Evolutionary conservation across 2,113 vertebrate species (phyloP).

Genomic region (Psittacula cyanocephala): DNA sequence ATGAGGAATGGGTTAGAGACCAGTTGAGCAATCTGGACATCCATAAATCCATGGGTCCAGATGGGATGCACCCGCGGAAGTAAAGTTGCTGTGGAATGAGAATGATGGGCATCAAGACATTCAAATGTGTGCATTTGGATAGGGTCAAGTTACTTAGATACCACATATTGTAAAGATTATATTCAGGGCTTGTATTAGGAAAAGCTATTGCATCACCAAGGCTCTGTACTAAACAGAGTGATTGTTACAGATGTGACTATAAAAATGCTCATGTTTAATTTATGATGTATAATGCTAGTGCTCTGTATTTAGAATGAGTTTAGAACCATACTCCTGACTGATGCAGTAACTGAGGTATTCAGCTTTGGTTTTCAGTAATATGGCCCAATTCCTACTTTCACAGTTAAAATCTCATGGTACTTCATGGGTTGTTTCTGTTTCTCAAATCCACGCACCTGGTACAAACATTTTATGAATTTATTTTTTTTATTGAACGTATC

Average conservation of each 20-base stretch:
- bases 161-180: neutral
- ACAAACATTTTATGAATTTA: neutral
- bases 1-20: no score
- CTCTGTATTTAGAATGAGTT: constrained; percentile 22
- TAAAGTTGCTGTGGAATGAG: neutral
- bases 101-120: neutral
- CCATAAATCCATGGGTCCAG: no score
- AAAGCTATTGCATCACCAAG: neutral
- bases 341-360: neutral
- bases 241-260: constrained; percentile 5
- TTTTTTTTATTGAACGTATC: neutral
- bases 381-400: neutral
- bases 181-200: neutral
- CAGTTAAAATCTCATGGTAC: neutral
- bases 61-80: neutral
- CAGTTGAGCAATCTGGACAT: no score
- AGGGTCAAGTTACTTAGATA: neutral
- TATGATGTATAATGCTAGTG: neutral
- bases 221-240: neutral
- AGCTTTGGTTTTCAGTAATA: neutral
- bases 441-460: constrained; percentile 11
- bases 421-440: neutral
- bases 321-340: neutral
- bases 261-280: neutral
- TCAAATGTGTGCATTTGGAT: neutral